phyloP scores from a whole-genome alignment of 2,113 vertebrate genomes.

The Dromas ardeola region DNA sequence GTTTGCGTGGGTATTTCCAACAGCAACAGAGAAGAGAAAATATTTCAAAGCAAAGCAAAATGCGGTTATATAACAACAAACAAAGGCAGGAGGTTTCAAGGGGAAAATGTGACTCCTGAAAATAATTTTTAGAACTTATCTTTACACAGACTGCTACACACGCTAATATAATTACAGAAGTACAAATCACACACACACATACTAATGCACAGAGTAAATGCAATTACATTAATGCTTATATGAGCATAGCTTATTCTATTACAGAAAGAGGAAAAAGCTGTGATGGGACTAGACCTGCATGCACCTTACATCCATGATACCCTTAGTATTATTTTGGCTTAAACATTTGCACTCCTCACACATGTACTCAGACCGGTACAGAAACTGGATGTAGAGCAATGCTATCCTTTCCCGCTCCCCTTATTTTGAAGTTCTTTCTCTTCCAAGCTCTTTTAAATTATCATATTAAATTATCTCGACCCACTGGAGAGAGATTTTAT shows the following conservation, averaged over 20 bases:
- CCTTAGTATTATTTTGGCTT: not conserved
- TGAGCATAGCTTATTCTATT: not conserved
- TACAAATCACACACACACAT: not conserved
- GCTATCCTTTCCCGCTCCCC: fast-evolving
- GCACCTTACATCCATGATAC: not conserved
- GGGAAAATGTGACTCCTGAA: slow-evolving; percentile 9
- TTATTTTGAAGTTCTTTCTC: not conserved
- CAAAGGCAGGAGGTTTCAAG: slow-evolving; percentile 33
- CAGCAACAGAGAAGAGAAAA: slow-evolving; percentile 37
- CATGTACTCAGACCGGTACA: not conserved
- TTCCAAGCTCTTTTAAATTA: not conserved
- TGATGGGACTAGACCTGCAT: not conserved
- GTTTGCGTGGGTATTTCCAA: slow-evolving; percentile 62
- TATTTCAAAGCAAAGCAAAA: slow-evolving; percentile 55
- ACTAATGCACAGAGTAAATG: not conserved
- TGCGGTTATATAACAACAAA: slow-evolving; percentile 38
- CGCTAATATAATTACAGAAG: not conserved
- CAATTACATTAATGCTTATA: not conserved
- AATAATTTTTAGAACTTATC: not conserved
- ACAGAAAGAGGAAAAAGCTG: not conserved
- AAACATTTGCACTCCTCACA: not conserved
- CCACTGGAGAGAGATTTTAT: not conserved
- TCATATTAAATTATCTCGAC: not conserved
- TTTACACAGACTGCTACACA: not conserved
- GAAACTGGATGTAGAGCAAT: not conserved